phyloP scores from a whole-genome alignment of 2,888 invertebrate genomes.

The Serrognathus titanus region DNA sequence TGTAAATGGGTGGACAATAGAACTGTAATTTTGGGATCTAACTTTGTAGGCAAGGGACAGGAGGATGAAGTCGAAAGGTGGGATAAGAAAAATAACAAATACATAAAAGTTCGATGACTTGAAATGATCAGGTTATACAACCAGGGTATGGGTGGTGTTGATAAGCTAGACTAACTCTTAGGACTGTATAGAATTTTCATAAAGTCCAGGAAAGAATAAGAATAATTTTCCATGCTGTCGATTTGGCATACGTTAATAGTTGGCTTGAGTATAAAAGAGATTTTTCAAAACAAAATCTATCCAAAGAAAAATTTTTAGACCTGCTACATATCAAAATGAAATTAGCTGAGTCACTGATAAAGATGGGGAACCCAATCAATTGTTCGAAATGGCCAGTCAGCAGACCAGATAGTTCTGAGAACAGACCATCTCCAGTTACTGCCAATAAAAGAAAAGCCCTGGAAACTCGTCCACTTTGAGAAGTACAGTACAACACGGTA shows the following conservation, averaged over 20 bases:
- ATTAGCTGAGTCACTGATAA: too few species aligned
- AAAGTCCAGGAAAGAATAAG: slow-evolving; percentile 20
- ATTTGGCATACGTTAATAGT: slow-evolving; percentile 22
- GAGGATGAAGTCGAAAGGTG: slow-evolving; percentile 25
- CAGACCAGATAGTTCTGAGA: too few species aligned
- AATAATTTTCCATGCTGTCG: slow-evolving; percentile 22
- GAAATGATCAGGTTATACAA: slow-evolving; percentile 29
- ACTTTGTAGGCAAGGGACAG: slow-evolving; percentile 26
- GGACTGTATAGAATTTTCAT: slow-evolving; percentile 30
- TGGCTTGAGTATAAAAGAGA: slow-evolving; percentile 14
- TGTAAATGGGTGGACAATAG: not conserved
- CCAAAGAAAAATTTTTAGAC: too few species aligned
- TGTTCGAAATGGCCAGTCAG: too few species aligned
- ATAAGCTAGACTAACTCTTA: slow-evolving; percentile 31
- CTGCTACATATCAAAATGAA: too few species aligned
- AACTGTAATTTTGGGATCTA: slow-evolving; percentile 8
- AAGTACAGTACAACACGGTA: too few species aligned
- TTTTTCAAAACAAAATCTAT: too few species aligned
- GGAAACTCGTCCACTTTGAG: too few species aligned
- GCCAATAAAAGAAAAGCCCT: too few species aligned
- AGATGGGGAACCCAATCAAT: too few species aligned
- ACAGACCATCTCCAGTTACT: too few species aligned
- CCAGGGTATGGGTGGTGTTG: slow-evolving; percentile 33
- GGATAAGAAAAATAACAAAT: slow-evolving; percentile 25
- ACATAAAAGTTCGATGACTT: slow-evolving; percentile 25